Conservation (phyloP, 2,797 vertebrate genomes). For the Lycodopsis pacificus region DNA sequence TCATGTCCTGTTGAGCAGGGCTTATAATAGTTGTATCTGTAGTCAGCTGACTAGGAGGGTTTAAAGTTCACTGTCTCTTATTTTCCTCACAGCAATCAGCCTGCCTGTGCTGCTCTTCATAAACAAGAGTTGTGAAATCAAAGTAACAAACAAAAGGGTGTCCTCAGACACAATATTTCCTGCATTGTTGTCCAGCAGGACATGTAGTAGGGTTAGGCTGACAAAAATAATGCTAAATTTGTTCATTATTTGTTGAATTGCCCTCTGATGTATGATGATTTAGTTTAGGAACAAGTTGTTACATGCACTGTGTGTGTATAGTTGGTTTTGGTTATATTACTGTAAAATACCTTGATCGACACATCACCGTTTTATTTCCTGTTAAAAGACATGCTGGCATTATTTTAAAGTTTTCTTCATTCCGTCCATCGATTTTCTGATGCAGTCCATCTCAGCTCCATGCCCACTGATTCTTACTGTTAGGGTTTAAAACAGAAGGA, state of each 20-base stretch:
- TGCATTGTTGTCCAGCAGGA: neutral
- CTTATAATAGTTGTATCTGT: constrained; percentile 38
- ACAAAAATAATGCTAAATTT: neutral
- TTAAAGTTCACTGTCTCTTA: constrained; percentile 70
- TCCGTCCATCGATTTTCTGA: neutral
- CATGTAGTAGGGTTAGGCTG: neutral
- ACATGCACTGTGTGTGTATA: neutral
- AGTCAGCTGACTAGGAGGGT: constrained; percentile 72
- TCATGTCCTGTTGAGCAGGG: constrained; percentile 10
- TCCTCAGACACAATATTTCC: neutral
- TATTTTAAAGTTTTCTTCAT: neutral
- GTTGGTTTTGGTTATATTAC: neutral
- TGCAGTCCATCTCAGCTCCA: neutral
- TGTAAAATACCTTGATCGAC: neutral
- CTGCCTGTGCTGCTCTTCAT: neutral
- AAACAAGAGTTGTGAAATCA: neutral
- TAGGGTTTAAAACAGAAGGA: too few relatives aligned
- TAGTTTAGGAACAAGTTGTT: neutral
- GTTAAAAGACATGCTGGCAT: neutral
- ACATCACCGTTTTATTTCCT: neutral
- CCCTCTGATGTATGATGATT: neutral
- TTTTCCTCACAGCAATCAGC: constrained; percentile 22
- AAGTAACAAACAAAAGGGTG: neutral
- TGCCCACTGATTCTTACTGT: too few relatives aligned
- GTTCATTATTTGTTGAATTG: neutral